Evolutionary conservation across 2,113 vertebrate genomes (phyloP).

Genomic region (Alligator sinensis): DNA sequence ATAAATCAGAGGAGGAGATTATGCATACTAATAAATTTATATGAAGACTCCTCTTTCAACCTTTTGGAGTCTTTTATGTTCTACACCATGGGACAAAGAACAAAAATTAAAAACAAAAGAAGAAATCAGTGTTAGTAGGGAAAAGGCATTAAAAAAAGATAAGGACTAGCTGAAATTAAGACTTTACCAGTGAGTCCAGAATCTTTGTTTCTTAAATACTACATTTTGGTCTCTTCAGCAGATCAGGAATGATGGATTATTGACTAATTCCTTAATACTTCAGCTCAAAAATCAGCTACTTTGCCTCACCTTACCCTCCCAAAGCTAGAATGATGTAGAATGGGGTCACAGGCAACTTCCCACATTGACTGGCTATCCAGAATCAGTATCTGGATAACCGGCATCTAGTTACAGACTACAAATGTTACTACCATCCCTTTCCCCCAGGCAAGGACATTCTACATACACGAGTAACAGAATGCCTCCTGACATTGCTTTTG

Average conservation of each 20-base stretch:
- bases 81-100: neutral
- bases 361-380: neutral
- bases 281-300: accelerated
- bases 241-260: neutral
- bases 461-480: neutral
- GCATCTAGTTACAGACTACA: accelerated
- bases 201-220: neutral
- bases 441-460: neutral
- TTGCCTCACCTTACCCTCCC: neutral
- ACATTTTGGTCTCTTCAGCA: neutral
- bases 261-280: neutral
- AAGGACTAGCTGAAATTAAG: neutral
- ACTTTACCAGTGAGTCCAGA: neutral
- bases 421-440: neutral
- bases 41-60: neutral
- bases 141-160: neutral
- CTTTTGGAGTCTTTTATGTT: accelerated
- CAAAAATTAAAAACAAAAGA: neutral
- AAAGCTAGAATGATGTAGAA: neutral
- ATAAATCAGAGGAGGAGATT: constrained; percentile 8
- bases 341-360: accelerated
- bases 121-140: neutral
- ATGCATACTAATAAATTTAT: neutral
- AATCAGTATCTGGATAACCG: neutral
- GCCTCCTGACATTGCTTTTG: neutral